A percentile compares a stretch with the other conserved stretches of the same genome.
phyloP scores from a whole-genome alignment of 2,888 invertebrate genomes.

The Imbricaverruca yamaguchii region DNA sequence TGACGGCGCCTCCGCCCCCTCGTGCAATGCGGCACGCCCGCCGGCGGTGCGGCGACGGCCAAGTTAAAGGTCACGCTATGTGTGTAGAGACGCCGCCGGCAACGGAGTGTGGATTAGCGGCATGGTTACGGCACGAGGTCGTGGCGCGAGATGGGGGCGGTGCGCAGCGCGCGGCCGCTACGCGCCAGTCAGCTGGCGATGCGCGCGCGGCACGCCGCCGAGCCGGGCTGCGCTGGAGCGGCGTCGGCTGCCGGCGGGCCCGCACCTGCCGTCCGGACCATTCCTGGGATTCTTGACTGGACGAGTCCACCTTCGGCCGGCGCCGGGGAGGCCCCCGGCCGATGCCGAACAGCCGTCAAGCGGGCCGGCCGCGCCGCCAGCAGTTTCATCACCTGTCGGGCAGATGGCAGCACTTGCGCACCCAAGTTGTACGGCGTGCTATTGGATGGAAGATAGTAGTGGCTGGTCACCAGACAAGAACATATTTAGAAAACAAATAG shows the following conservation, averaged over 20 bases:
- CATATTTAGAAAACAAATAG: too few relatives aligned
- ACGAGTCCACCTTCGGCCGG: not conserved
- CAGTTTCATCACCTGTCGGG: not conserved
- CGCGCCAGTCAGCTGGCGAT: not conserved
- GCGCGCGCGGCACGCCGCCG: not conserved
- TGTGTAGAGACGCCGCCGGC: too few relatives aligned
- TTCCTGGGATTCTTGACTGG: slow-evolving; percentile 15
- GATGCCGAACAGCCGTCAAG: not conserved
- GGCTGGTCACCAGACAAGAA: too few relatives aligned
- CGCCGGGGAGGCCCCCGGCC: not conserved
- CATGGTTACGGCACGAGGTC: not conserved
- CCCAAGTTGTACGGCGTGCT: too few relatives aligned
- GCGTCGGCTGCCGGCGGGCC: not conserved
- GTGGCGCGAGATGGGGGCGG: not conserved
- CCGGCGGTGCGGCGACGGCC: not conserved
- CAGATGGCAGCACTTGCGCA: not conserved
- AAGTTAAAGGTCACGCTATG: not conserved
- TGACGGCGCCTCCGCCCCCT: not conserved
- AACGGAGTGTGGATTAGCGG: too few relatives aligned
- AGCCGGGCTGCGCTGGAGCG: not conserved
- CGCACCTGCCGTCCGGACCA: slow-evolving; percentile 18
- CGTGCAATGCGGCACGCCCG: not conserved
- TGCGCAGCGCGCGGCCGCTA: not conserved
- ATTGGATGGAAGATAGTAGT: too few relatives aligned
- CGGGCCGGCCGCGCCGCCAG: not conserved